These are phyloP conservation scores for Oenanthe oenanthe DNA, from an alignment of 2,113 vertebrate genomes.

Conservation along the genomic window DNA sequence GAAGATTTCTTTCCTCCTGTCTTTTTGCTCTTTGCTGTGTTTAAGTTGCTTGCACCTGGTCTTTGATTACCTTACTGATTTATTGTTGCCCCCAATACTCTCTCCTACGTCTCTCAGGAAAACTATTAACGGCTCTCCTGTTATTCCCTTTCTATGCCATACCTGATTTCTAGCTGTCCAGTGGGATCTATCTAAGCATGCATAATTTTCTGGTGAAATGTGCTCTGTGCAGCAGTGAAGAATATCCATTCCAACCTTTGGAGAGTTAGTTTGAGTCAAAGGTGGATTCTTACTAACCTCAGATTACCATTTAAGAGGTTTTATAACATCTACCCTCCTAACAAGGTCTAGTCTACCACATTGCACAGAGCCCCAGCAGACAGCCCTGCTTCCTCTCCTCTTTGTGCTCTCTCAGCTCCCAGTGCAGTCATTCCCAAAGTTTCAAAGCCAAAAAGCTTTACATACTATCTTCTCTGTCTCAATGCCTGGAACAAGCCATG, in stretches of 20 bases:
- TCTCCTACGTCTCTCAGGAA: not conserved
- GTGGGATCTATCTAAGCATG: not conserved
- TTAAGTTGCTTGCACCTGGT: not conserved
- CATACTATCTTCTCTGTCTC: not conserved
- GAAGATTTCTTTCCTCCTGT: not conserved
- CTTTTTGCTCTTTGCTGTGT: not conserved
- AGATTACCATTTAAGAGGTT: not conserved
- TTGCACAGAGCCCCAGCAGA: not conserved
- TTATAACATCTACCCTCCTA: not conserved
- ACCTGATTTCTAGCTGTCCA: not conserved
- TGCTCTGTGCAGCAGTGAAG: not conserved
- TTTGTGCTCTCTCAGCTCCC: not conserved
- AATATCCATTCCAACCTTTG: not conserved
- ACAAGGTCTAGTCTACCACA: not conserved
- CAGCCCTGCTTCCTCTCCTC: not conserved
- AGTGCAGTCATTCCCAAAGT: not conserved
- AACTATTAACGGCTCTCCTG: not conserved
- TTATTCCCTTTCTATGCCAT: not conserved
- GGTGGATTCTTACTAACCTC: not conserved
- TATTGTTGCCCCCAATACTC: not conserved
- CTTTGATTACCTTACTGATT: not conserved
- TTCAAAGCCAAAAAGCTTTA: constrained; percentile 12
- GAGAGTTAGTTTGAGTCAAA: not conserved
- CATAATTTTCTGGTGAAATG: not conserved
- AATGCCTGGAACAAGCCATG: not conserved